Evolutionary conservation across 2,797 vertebrate species (phyloP).

Genomic region (Lycodopsis pacificus): DNA sequence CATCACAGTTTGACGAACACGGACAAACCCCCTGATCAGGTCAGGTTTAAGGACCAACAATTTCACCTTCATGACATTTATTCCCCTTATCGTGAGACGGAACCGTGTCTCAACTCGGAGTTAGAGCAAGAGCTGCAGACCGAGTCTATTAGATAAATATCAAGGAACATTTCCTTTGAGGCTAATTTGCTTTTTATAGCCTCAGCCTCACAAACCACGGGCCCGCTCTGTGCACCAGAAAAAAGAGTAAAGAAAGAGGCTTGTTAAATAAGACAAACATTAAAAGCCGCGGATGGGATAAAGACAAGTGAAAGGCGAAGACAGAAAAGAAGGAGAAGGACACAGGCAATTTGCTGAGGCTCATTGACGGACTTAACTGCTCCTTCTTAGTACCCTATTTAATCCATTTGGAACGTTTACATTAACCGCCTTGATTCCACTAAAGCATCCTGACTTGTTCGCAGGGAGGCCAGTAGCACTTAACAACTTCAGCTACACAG

Average conservation of each 20-base stretch:
- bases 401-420: slow-evolving; percentile 8
- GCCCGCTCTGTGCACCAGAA: slow-evolving; percentile 20
- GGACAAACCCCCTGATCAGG: slow-evolving; percentile 50
- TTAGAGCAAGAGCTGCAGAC: slow-evolving; percentile 34
- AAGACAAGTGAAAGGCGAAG: slow-evolving; percentile 12
- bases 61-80: slow-evolving; percentile 49
- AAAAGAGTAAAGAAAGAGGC: slow-evolving; percentile 12
- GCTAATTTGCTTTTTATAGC: slow-evolving; percentile 48
- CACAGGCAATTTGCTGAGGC: slow-evolving; percentile 18
- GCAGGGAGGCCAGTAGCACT: not conserved
- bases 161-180: slow-evolving; percentile 38
- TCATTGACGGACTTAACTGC: slow-evolving; percentile 20
- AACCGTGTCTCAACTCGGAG: slow-evolving; percentile 27
- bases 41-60: slow-evolving; percentile 55
- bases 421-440: slow-evolving; percentile 13
- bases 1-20: slow-evolving; percentile 68
- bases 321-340: not conserved
- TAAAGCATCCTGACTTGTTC: not conserved
- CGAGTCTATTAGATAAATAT: slow-evolving; percentile 34
- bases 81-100: slow-evolving; percentile 29
- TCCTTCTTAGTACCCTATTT: slow-evolving; percentile 10
- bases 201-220: slow-evolving; percentile 33
- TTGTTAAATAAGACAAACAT: slow-evolving; percentile 28
- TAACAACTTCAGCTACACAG: not conserved
- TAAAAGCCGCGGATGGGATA: slow-evolving; percentile 1